A percentile compares a stretch with the other conserved stretches of the same genome.
Evolutionary conservation across 2,888 invertebrate species (phyloP).

Genomic region (Chymomyza amoena): DNA sequence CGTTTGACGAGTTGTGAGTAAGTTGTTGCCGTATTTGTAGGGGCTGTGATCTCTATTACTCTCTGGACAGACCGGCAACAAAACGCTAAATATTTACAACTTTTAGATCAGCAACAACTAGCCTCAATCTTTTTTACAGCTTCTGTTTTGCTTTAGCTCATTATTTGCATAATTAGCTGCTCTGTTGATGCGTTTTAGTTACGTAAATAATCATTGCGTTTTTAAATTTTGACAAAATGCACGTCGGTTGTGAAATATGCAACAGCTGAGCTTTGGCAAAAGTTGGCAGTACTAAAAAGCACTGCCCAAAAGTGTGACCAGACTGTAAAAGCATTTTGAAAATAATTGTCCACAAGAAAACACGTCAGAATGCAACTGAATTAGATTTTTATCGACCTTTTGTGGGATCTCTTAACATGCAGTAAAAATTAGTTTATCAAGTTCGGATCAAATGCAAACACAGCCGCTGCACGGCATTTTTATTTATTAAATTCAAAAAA

Average conservation of each 20-base stretch:
- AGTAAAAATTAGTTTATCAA: not conserved
- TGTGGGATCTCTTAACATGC: no score
- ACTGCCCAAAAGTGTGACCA: not conserved
- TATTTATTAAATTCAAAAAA: not conserved
- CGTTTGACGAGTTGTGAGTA: slow-evolving; percentile 32
- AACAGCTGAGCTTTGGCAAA: not conserved
- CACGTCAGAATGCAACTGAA: no score
- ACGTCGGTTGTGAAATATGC: not conserved
- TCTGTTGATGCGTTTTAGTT: not conserved
- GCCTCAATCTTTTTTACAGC: not conserved
- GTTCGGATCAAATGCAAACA: not conserved
- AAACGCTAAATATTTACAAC: not conserved
- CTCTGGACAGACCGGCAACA: not conserved
- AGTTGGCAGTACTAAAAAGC: not conserved
- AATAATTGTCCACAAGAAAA: not conserved
- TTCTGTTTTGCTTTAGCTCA: not conserved
- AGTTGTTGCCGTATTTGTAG: slow-evolving; percentile 12
- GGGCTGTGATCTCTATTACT: not conserved
- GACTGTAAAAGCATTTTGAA: not conserved
- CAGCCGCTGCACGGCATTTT: no score
- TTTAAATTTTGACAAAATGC: not conserved
- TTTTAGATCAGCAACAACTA: not conserved
- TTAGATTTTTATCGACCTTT: no score
- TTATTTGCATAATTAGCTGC: not conserved
- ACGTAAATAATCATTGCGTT: not conserved